Percentiles rank a stretch among this genome's conserved stretches.
These are phyloP conservation scores for Myotis findleyi DNA, from an alignment of 2,797 vertebrate genomes.

Conservation along the genomic window DNA sequence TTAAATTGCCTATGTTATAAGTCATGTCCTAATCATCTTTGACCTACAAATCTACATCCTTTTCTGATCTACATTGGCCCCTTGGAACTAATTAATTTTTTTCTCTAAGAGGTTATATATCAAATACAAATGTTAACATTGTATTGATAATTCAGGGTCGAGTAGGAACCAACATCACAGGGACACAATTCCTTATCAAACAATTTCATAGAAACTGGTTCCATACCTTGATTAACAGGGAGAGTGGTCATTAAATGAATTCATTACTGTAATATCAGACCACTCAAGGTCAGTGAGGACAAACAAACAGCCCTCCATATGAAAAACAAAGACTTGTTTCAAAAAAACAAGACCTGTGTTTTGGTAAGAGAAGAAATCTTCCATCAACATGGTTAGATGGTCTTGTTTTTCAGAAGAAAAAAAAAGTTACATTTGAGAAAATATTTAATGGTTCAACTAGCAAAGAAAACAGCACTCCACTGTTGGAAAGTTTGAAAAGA, in stretches of 20 bases:
- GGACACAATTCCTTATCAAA: neutral
- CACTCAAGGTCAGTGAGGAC: neutral
- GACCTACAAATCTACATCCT: neutral
- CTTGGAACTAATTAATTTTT: neutral
- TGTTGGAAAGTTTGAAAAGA: neutral
- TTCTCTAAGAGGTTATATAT: neutral
- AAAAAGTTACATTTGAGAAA: neutral
- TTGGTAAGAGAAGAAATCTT: constrained; percentile 36
- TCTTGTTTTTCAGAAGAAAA: neutral
- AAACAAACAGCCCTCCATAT: neutral
- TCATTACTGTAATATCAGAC: neutral
- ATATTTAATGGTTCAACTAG: neutral
- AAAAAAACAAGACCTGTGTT: neutral
- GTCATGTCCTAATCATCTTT: neutral
- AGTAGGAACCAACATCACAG: neutral
- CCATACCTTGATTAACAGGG: neutral
- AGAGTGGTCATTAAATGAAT: neutral
- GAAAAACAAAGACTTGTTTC: neutral
- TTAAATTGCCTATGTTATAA: neutral
- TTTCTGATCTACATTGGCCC: neutral
- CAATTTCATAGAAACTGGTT: neutral
- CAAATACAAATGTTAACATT: constrained; percentile 9
- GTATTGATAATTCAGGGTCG: neutral
- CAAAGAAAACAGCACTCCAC: neutral
- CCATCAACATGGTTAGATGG: neutral